phyloP scores from a whole-genome alignment of 64 coral and sea anemone genomes.

The Dendrophyllia cribrosa region DNA sequence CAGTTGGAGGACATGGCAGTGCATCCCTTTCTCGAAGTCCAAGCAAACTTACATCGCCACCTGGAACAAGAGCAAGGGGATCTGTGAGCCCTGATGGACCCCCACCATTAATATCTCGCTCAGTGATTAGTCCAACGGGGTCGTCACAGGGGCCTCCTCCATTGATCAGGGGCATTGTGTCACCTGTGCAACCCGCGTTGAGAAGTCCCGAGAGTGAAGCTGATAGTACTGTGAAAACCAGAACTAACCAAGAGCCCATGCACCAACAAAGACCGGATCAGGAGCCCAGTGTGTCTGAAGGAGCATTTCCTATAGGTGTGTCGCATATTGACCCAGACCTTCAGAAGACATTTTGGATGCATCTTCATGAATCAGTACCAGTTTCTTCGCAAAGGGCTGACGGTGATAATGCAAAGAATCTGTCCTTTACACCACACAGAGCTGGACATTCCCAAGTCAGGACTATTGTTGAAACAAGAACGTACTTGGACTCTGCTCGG shows the following conservation, averaged over 20 bases:
- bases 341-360: background rate
- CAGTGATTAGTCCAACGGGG: conserved; percentile 39
- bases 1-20: background rate
- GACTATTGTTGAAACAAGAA: conserved; percentile 84
- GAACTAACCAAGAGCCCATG: background rate
- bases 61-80: conserved; percentile 21
- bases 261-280: background rate
- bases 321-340: background rate
- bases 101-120: conserved; percentile 70
- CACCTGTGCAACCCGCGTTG: background rate
- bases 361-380: background rate
- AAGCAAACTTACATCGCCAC: conserved; percentile 63
- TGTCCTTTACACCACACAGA: background rate
- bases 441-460: conserved; percentile 50
- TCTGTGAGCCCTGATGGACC: conserved; percentile 56
- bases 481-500: conserved; percentile 41
- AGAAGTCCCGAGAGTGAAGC: background rate
- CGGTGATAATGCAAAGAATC: background rate
- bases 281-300: background rate
- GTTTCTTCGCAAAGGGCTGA: background rate
- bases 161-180: conserved; percentile 60
- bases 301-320: background rate
- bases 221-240: conserved; percentile 36
- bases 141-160: conserved; percentile 73
- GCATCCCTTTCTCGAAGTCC: conserved; percentile 29